A percentile compares a stretch with the other conserved stretches of the same genome.
These are phyloP conservation scores for Dissostichus mawsoni DNA, from an alignment of 2,113 vertebrate species.

Conservation along the genomic window DNA sequence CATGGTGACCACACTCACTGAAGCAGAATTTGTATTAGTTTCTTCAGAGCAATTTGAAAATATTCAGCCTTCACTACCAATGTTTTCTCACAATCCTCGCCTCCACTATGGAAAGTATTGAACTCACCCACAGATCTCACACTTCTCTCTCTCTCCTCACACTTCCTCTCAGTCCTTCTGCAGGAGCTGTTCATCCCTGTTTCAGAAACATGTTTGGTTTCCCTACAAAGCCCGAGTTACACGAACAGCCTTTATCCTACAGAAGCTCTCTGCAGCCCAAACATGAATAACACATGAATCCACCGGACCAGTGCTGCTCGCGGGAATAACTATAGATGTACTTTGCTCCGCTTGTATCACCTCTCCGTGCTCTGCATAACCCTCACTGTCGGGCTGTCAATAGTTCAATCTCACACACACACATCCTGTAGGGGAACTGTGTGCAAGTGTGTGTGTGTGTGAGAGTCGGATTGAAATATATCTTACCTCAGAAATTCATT, in stretches of 20 bases:
- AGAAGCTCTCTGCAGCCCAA: conserved; percentile 34
- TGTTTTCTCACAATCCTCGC: conserved; percentile 12
- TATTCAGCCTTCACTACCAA: conserved; percentile 7
- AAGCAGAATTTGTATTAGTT: not conserved
- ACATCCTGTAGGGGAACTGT: not conserved
- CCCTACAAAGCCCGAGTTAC: conserved; percentile 27
- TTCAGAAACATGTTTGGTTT: conserved; percentile 39
- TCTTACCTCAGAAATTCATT: not conserved
- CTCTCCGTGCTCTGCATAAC: not conserved
- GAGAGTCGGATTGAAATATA: not conserved
- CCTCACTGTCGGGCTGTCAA: not conserved
- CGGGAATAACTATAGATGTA: conserved; percentile 26
- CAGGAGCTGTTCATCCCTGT: conserved; percentile 16
- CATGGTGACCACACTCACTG: not conserved
- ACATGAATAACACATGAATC: conserved; percentile 59
- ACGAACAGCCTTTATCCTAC: conserved; percentile 19
- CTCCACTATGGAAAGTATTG: conserved; percentile 17
- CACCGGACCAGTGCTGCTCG: conserved; percentile 5
- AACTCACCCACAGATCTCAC: not conserved
- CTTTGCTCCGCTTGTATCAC: not conserved
- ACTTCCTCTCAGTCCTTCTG: conserved; percentile 21
- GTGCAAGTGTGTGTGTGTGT: not conserved
- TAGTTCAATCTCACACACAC: not conserved
- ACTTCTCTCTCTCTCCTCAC: not conserved
- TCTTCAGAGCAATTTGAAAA: conserved; percentile 11